A percentile compares a stretch with the other conserved stretches of the same genome.
Conservation (phyloP, 1,140 invertebrate genomes). For the Melanaphis sacchari region DNA sequence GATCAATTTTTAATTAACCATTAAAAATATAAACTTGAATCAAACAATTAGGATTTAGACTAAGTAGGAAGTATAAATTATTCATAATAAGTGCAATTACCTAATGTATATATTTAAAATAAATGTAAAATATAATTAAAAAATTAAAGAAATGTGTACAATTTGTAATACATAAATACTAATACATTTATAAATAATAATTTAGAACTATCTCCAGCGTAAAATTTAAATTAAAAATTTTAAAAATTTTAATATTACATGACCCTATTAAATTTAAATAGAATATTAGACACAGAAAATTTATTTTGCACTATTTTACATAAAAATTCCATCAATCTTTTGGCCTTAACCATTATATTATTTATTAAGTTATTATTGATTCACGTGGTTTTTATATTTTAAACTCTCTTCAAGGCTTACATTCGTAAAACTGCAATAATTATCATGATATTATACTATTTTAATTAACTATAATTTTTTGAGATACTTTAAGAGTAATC, state of each 20-base stretch:
- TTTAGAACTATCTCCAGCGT: too few relatives aligned
- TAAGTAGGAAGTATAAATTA: too few relatives aligned
- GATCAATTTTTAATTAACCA: too few relatives aligned
- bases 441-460: slow-evolving; percentile 15
- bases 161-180: too few relatives aligned
- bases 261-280: neutral
- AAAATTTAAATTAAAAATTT: neutral
- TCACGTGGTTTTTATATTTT: slow-evolving; percentile 7
- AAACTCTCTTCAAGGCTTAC: slow-evolving; percentile 29
- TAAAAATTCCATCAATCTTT: slow-evolving; percentile 41
- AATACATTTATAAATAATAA: too few relatives aligned
- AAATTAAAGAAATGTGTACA: too few relatives aligned
- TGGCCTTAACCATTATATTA: slow-evolving; percentile 26
- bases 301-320: slow-evolving; percentile 19
- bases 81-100: too few relatives aligned
- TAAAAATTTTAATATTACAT: neutral
- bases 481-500: neutral
- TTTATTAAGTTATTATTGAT: slow-evolving; percentile 39
- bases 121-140: too few relatives aligned
- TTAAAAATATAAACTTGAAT: too few relatives aligned
- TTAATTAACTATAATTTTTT: slow-evolving; percentile 43
- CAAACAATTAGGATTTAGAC: too few relatives aligned
- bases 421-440: neutral
- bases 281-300: slow-evolving; percentile 10
- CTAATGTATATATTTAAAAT: too few relatives aligned